Evolutionary conservation across 1,140 invertebrate species (phyloP), one percentile per base, ranked within the genome.

Genomic region (Hyphantria cunea): DNA sequence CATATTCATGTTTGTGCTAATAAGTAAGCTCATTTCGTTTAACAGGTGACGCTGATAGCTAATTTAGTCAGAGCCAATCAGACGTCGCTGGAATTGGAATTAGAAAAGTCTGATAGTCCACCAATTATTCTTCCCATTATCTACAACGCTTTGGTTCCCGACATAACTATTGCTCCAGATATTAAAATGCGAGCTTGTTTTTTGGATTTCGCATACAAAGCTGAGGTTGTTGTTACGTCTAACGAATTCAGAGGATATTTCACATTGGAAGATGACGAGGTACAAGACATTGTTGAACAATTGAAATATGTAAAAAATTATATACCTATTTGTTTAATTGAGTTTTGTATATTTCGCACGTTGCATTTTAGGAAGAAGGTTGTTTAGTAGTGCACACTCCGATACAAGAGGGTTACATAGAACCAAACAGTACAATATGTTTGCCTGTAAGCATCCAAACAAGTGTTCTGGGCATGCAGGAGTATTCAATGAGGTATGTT

Each of bases 61-160:
- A 90, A 90, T 58, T 74, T 90, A 17, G 69, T 86, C 15, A 67
- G 86, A 74, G 78, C 83, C 0, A 84, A 88, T 65, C 80, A 86
- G 13, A 89, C 86, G 0, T 78, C 66, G 12, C 64, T 90, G 7
- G 86, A 90, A 66, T 48, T 90, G 52, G 86, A 90, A 58, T 55
- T 89, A 10, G 85, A 88, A 42, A 86, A 88, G 59, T 88, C 86
- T 0, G 86, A 90, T 32, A 87, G 83, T 66, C 78, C 85, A 14
- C 86, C 88, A 0, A 81, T 90, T 39, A 64, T 78, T 11, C 55
- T 90, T 10, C 82, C 86, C 0, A 74, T 90, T 12, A 80, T 74
- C 3, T 90, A 78, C 51, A 84, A 87, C 44, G 88, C 88, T 0
- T 78, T 72, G 64, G 84, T 88, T 6, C 86, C 88, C 6, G 39